Base-by-base conservation (phyloP, 2,888 invertebrate genomes). In the Hedychridium roseum region DNA sequence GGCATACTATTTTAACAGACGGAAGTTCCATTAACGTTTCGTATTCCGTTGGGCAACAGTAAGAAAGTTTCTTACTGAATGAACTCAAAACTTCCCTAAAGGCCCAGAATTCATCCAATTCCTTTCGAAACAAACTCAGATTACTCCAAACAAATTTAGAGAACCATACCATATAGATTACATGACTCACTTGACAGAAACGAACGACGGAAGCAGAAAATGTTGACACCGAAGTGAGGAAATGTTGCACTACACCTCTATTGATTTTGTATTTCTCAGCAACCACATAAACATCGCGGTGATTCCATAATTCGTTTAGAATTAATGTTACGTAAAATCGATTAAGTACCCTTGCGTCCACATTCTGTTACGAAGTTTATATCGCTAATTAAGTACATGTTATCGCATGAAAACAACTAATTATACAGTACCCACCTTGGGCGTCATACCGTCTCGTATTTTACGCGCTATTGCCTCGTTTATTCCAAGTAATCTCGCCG, bases 301-400 rank as follows among this genome's bases (percentile, higher is more conserved):
- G 85, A 51, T 86, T 85, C 85, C 91, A 88, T 15, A 93, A 79
- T 60, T 94, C 91, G 64, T 89, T 85, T 51, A 97, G 80, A 81
- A 97, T 91, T 53, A 97, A 77, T 5, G 95, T 91, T 49, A 92
- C 80, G 76, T 92, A 97, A 79, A 97, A 91, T 38, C 95, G 85
- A 62, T 87, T 84, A 47, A 93, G 66, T n/a, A 89, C 83, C 28
- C 73, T 76, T 63, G 84, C 82, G 0, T 86, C 78, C 5, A 88
- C 80, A 62, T 80, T 82, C 88, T 89, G 68, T 14, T 80, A 55
- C 54, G 40, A 51, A 43, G 32, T 43, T 48, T 3, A n/a, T n/a
- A n/a, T n/a, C n/a, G n/a, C n/a, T n/a, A n/a, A n/a, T n/a, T n/a
- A n/a, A n/a, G n/a, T n/a, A n/a, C n/a, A n/a, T n/a, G n/a, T n/a